Base-by-base conservation (phyloP, 2,113 vertebrate species). In the Poeciliopsis retropinna region DNA sequence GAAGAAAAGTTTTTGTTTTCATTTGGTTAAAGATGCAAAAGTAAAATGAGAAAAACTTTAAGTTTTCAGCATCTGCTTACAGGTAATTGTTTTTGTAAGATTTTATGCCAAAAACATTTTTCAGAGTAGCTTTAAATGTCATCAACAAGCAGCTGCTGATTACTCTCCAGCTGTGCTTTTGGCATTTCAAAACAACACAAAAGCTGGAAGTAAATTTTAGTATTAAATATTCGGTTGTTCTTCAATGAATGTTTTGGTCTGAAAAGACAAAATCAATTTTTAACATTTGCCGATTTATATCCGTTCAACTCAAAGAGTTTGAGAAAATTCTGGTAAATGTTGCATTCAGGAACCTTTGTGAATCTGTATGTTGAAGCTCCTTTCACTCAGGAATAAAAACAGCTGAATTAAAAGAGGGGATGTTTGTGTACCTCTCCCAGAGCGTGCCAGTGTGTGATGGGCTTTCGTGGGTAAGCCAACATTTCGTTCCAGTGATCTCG, bases 401-500 rank as follows among this genome's bases (percentile, higher is more conserved):
- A 67, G 7, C n/a, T 31, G 17, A 25, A 29, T 39, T 60, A 68
- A 63, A 70, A 10, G 17, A n/a, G n/a, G 66, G 27, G 39, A 64
- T n/a, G 34, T 41, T 51, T 62, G 25, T 65, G 17, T 95, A 99
- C 98, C 97, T 99, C 98, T 89, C 95, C 87, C 41, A 99, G 92
- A 10, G 96, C 94, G 69, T 99, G 98, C 98, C 98, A 99, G 69
- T 99, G 98, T 25, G 98, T 98, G 84, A 99, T 98, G 68, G 98
- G 98, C 80, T 99, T 99, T 29, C 98, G 95, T 1, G 97, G 97
- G 72, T 99, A 98, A 73, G 97, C 96, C 90, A 99, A 62, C 98
- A 99, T 99, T 91, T 99, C 98, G 0, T 99, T 99, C 98, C 98
- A 99, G 72, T 99, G 98, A 90, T 98, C 97, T 75, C 98, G 94